Evolutionary conservation across 2,113 vertebrate species (phyloP).

Genomic region (Motacilla tschutschensis): DNA sequence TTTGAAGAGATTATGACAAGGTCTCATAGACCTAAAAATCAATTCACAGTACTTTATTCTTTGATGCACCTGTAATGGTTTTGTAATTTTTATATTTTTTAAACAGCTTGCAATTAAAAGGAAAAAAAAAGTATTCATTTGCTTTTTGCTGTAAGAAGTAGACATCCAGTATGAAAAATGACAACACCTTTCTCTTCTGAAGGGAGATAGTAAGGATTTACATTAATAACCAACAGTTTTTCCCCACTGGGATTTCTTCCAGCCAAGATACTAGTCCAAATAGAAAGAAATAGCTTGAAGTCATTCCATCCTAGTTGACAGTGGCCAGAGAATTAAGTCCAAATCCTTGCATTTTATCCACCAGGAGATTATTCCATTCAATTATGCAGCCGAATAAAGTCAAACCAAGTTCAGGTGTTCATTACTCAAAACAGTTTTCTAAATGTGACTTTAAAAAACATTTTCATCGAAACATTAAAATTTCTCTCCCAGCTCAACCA

Average conservation of each 20-base stretch:
- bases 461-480: not conserved
- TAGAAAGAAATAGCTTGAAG: slow-evolving; percentile 19
- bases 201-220: slow-evolving; percentile 26
- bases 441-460: not conserved
- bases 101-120: not conserved
- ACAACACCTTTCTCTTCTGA: slow-evolving; percentile 20
- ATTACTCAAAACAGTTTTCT: not conserved
- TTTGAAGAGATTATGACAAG: not conserved
- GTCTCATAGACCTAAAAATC: slow-evolving; percentile 2
- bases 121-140: not conserved
- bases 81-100: not conserved
- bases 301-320: slow-evolving; percentile 6
- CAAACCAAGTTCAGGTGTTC: not conserved
- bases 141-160: not conserved
- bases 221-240: slow-evolving; percentile 16
- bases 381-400: slow-evolving; percentile 1
- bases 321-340: slow-evolving; percentile 7
- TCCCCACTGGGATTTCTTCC: slow-evolving; percentile 5
- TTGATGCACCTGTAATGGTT: not conserved
- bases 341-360: slow-evolving; percentile 15
- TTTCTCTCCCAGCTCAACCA: not conserved
- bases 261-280: not conserved
- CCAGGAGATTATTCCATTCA: not conserved
- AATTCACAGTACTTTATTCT: not conserved
- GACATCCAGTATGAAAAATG: not conserved